A percentile compares a stretch with the other conserved stretches of the same genome.
Evolutionary conservation across 2,113 vertebrate species (phyloP).

Genomic region (Cynocephalus volans): DNA sequence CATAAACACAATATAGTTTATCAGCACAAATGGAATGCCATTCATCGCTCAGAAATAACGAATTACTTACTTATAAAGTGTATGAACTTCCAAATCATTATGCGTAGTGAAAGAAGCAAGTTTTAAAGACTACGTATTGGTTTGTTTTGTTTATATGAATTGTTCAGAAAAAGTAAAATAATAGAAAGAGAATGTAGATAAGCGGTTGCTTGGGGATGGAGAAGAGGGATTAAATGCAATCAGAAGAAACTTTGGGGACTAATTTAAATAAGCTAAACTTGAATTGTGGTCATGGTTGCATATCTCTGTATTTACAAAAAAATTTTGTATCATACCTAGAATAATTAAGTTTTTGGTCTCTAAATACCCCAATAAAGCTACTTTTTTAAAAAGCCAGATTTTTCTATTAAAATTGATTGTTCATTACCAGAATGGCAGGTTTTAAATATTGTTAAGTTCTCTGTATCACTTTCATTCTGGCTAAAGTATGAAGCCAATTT

Average conservation of each 20-base stretch:
- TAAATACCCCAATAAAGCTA: neutral
- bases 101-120: neutral
- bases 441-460: neutral
- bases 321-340: neutral
- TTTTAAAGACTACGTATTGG: neutral
- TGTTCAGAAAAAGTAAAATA: neutral
- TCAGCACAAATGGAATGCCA: neutral
- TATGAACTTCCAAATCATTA: neutral
- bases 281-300: neutral
- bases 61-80: neutral
- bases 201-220: neutral
- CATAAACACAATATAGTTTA: neutral
- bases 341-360: neutral
- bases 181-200: neutral
- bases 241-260: neutral
- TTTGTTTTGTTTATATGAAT: neutral
- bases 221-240: neutral
- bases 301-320: neutral
- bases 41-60: neutral
- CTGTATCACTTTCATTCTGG: neutral
- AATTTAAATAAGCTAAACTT: neutral
- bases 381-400: neutral
- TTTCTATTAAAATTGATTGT: neutral
- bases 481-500: neutral
- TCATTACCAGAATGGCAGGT: neutral